Base-by-base conservation (phyloP, 2,888 invertebrate genomes). In the Embidobia sp. region DNA sequence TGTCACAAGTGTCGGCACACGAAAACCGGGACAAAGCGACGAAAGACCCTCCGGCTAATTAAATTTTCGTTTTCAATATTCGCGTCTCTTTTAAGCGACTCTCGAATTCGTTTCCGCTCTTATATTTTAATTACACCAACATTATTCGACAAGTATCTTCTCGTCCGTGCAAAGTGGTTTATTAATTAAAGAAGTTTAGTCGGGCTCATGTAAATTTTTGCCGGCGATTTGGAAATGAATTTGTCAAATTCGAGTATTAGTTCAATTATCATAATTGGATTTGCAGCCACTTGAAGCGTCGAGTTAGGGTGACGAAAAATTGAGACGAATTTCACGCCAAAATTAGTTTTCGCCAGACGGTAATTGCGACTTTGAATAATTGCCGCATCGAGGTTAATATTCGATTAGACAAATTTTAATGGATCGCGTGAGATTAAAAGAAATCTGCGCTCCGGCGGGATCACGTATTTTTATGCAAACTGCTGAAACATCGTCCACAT, bases 21-120 rank as follows among this genome's bases (percentile, higher is more conserved):
- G 75, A 82, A 83, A 82, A 81, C 79, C 64, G 80, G 82, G 81
- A 81, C 81, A 83, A 84, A 82, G 80, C 72, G 73, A 61, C 48
- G 57, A 70, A 19, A 61, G 66, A 57, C 66, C 72, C 73, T 55
- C 35, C 57, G 42, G 63, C 63, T 67, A 77, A 73, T 73, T 73
- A 77, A 73, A 73, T 77, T 66, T 67, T 67, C 59, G 59, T 69
- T 72, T 73, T 63, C 66, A 66, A 61, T 77, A 66, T 53, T 72
- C 51, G 49, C 26, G 55, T 27, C 59, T 57, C 64, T 73, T 66
- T 66, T 63, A 57, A 73, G 48, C 46, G 46, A n/a, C 46, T 11
- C 53, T 31, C 48, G 15, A 70, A 53, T 42, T 72, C 63, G 27
- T 35, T 63, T 64, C 31, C 26, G 40, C 55, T 64, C 61, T 61